Evolutionary conservation across 2,113 vertebrate species (phyloP).

Genomic region (Elephas maximus): DNA sequence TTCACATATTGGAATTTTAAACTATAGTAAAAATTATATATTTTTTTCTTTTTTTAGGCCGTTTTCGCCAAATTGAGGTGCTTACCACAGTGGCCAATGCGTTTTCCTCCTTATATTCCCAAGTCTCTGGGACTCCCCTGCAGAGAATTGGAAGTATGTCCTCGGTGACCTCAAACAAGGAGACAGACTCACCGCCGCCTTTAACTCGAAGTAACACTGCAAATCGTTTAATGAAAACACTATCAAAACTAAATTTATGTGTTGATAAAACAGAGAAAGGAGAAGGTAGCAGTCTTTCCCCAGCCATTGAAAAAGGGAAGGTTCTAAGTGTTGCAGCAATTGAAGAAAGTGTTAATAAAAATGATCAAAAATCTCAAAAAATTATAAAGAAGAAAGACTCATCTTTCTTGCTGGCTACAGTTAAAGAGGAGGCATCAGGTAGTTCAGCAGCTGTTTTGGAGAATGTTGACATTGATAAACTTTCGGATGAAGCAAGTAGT

Average conservation of each 20-base stretch:
- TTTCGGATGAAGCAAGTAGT: constrained; percentile 67
- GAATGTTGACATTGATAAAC: background rate
- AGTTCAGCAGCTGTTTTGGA: constrained; percentile 61
- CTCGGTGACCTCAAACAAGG: constrained; percentile 88
- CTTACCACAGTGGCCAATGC: constrained; percentile 98
- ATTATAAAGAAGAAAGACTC: constrained; percentile 92
- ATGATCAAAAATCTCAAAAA: constrained; percentile 89
- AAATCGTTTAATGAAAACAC: constrained; percentile 93
- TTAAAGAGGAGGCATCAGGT: constrained; percentile 91
- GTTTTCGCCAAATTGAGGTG: constrained; percentile 99
- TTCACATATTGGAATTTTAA: constrained; percentile 1
- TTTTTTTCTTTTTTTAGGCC: constrained; percentile 89
- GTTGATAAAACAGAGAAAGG: constrained; percentile 83
- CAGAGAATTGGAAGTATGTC: constrained; percentile 92
- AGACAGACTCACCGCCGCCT: constrained; percentile 86
- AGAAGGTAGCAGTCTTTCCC: constrained; percentile 56
- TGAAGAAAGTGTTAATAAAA: constrained; percentile 85
- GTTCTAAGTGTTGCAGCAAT: constrained; percentile 43
- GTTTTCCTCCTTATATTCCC: constrained; percentile 97
- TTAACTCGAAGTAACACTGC: constrained; percentile 92
- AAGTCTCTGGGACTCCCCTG: constrained; percentile 96
- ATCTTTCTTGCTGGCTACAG: constrained; percentile 90
- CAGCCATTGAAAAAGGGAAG: constrained; percentile 83
- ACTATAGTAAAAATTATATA: background rate
- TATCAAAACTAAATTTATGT: constrained; percentile 93